Base-by-base conservation (phyloP, 1,140 invertebrate species). In the Aphidius gifuensis region DNA sequence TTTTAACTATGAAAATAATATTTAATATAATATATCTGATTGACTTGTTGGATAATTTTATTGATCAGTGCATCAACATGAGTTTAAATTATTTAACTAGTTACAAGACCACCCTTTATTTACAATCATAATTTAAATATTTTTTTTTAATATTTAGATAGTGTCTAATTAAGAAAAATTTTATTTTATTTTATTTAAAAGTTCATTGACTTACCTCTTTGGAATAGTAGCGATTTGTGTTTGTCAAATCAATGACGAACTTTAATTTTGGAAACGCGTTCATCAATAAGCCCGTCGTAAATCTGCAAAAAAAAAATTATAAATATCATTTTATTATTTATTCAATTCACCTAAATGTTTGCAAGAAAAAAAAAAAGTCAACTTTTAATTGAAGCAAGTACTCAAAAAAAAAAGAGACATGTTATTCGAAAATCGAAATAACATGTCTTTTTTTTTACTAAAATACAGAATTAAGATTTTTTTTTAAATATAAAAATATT, bases 221-320 rank as follows among this genome's bases (percentile, higher is more conserved):
- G 66, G 85, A 72, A 71, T 90, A 90, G 72, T 90, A 90, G 54
- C 85, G 83, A 46, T 66, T 71, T 0, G 89, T 90, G 66, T 88
- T 86, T 39, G 89, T 90, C 51, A 90, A 72, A 71, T 91, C 88
- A 47, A 91, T 83, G 38, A 91, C 81, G 45, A 85, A 74, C 56
- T 86, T 87, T 45, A 91, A 69, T 53, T 83, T 77, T 8, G 86
- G 84, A 51, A 82, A 75, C 47, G 73, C 69, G 47, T 85, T 69
- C 63, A 85, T 68, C 44, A 88, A 64, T 39, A 66, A 73, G 9
- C 65, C 55, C 11, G 78, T 75, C 58, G 81, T 80, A 68, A 83
- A 87, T 68, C 83, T 85, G 75, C 21, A 79, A 83, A 66, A 71
- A 66, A 71, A 63, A 11, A 60, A 3, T n/a, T 38, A 42, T 2